These are phyloP conservation scores for Gavia stellata DNA, from an alignment of 2,113 vertebrate genomes.

Conservation along the genomic window DNA sequence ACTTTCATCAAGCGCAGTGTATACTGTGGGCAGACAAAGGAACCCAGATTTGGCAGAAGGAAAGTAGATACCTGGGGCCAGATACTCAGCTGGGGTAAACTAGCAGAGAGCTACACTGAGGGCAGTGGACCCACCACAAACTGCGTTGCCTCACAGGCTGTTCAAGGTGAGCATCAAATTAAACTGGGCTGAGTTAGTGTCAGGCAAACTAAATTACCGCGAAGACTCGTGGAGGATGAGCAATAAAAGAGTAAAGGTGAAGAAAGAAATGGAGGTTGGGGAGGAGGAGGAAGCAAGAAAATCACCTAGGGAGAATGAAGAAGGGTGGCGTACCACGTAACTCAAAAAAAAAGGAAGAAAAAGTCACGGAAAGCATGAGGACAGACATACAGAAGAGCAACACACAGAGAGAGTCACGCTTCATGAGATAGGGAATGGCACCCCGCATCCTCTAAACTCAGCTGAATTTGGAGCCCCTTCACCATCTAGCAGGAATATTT, in stretches of 20 bases:
- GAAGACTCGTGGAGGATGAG: background rate
- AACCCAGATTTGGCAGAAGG: background rate
- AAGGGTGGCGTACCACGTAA: background rate
- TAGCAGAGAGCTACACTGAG: background rate
- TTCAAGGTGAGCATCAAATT: background rate
- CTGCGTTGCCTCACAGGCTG: background rate
- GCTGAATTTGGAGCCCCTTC: background rate
- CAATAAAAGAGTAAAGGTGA: background rate
- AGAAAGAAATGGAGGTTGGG: background rate
- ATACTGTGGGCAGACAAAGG: background rate
- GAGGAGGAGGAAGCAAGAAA: background rate
- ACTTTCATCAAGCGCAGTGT: background rate
- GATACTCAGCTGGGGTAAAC: background rate
- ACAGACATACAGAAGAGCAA: background rate
- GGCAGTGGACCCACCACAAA: background rate
- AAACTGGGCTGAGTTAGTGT: background rate
- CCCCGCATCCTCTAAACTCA: background rate
- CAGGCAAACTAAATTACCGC: background rate
- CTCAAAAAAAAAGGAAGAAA: background rate
- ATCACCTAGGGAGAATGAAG: background rate
- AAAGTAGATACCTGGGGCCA: background rate
- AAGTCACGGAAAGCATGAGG: background rate
- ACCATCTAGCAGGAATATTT: background rate
- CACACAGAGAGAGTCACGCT: background rate
- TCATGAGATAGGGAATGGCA: background rate